Evolutionary conservation across 2,797 vertebrate species (phyloP), one percentile per base, ranked within the genome.

Genomic region (Euthynnus affinis): DNA sequence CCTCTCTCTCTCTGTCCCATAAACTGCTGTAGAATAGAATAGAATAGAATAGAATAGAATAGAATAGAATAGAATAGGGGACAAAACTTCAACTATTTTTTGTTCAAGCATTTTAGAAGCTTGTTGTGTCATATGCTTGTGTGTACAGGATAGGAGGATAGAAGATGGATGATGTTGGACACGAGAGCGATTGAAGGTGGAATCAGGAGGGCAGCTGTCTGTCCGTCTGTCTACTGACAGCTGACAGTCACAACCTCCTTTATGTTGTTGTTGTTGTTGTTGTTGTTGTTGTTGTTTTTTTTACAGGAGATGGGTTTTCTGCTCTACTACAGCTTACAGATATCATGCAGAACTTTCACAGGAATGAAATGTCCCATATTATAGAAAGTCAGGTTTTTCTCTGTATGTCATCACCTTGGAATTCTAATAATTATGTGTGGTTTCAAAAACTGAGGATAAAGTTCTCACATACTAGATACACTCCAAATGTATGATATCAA

Each of bases 31-130:
- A 63, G 44, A 71, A 60, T 22, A 17, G 59, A 76, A 69, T 6
- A 65, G 53, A 80, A 60, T 23, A 42, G 25, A 81, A 76, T 55
- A 17, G 59, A 79, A 68, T 6, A 65, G 52, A 76, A 69, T 44
- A 78, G 65, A 80, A 60, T 25, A 42, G 25, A 20, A 49, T 37
- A 10, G 37, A 67, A 23, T 23, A 22, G 17, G 5, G 18, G 3
- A 27, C 4, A 25, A 62, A 52, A 63, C 40, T 40, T 13, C 9
- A 49, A 5, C 29, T 32, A 7, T 32, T 32, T 17, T 6, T 9
- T 22, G 17, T 44, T 27, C 10, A 32, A 32, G 6, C 29, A 15
- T 18, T 22, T 49, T 14, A 0, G 3, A 40, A 40, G 37, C 37
- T 9, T 40, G 37, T 40, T 40, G 20, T 4, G 40, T 37, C 34